Conservation (phyloP, 2,888 invertebrate genomes). For the Drosophila ustulata region DNA sequence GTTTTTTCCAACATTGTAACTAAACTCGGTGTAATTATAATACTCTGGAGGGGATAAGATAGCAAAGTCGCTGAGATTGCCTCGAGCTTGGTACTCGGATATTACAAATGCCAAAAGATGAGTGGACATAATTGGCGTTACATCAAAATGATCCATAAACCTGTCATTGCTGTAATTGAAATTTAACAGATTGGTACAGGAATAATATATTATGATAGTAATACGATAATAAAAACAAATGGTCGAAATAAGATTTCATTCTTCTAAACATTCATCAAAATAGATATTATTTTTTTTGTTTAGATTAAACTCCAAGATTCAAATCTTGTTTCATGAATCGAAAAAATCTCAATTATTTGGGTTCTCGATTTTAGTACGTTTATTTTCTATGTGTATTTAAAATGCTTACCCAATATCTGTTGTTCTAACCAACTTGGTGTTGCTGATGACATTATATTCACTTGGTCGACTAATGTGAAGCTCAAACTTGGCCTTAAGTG, state of each 20-base stretch:
- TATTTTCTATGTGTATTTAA: neutral
- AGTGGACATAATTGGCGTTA: constrained; percentile 89
- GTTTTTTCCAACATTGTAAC: constrained; percentile 82
- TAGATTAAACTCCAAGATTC: too few species aligned
- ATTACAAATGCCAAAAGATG: constrained; percentile 94
- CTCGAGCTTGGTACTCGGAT: constrained; percentile 85
- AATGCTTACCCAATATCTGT: constrained; percentile 59
- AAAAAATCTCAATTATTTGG: too few species aligned
- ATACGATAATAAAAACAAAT: too few species aligned
- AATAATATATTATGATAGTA: too few species aligned
- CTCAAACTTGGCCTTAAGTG: constrained; percentile 88
- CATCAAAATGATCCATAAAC: constrained; percentile 71
- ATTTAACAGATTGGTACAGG: neutral
- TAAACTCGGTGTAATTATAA: constrained; percentile 88
- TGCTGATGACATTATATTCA: constrained; percentile 79
- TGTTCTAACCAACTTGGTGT: constrained; percentile 59
- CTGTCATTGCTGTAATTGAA: constrained; percentile 53
- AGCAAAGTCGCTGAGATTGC: constrained; percentile 82
- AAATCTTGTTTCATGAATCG: too few species aligned
- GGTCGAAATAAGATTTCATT: too few species aligned
- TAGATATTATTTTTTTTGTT: neutral
- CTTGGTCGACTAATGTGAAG: constrained; percentile 87
- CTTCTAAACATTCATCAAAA: neutral
- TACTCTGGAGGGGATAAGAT: constrained; percentile 90
- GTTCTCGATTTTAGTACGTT: too few species aligned